Conservation (phyloP, 2,797 vertebrate species). For the Sylvilagus floridanus region DNA sequence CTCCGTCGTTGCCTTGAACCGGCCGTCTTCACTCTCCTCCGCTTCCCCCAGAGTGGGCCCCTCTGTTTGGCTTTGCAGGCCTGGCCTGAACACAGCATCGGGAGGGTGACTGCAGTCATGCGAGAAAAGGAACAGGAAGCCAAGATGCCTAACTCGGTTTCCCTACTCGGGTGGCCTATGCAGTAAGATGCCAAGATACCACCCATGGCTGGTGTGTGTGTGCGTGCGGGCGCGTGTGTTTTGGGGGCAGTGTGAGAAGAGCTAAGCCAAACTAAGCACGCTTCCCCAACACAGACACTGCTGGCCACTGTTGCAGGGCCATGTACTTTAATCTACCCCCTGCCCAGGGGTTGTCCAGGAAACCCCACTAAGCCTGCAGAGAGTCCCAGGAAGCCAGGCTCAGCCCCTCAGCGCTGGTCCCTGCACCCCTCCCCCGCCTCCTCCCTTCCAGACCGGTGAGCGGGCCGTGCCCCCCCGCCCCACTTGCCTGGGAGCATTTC, state of each 20-base stretch:
- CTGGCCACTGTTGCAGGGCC: accelerated
- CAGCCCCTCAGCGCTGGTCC: neutral
- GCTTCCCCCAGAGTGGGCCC: neutral
- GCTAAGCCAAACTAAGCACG: neutral
- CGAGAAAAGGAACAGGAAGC: constrained; percentile 49
- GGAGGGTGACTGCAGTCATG: neutral
- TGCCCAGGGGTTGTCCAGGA: neutral
- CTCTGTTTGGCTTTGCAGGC: neutral
- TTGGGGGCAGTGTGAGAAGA: accelerated
- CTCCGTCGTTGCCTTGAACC: neutral
- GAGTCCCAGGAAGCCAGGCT: neutral
- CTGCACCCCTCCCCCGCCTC: neutral
- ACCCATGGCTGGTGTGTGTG: accelerated
- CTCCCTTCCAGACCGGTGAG: neutral
- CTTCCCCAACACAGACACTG: too few relatives aligned
- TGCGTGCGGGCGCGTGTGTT: too few relatives aligned
- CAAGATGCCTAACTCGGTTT: neutral
- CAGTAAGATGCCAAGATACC: neutral
- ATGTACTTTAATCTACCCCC: neutral
- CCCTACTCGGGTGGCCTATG: neutral
- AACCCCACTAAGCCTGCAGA: neutral
- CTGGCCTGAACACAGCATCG: neutral
- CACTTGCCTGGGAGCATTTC: neutral
- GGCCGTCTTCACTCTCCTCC: neutral
- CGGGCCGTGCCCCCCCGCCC: neutral